phyloP scores from a whole-genome alignment of 92 coral and sea anemone genomes.

The Umimayanthus kanabou region DNA sequence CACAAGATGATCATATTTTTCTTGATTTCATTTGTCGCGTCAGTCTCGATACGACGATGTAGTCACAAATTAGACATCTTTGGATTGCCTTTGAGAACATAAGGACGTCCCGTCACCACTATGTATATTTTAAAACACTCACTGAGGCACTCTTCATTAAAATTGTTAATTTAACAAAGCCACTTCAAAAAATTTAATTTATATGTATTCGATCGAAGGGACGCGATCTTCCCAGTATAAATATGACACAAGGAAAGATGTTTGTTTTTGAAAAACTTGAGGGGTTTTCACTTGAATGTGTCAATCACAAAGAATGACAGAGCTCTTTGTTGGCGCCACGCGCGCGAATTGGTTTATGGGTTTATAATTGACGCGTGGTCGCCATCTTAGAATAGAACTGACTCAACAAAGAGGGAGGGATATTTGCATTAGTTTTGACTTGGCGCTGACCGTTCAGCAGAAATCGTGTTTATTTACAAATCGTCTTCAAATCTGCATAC shows the following conservation, averaged over 20 bases:
- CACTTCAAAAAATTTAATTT: no score
- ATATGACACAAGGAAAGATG: neutral
- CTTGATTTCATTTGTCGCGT: no score
- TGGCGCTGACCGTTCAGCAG: constrained; percentile 12
- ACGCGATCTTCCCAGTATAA: neutral
- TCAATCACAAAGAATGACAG: constrained; percentile 34
- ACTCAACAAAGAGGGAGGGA: constrained; percentile 29
- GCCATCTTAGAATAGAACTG: constrained; percentile 46
- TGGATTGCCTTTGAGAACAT: no score
- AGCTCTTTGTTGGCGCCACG: constrained; percentile 33
- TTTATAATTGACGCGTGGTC: constrained; percentile 34
- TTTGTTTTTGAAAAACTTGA: neutral
- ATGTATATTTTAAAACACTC: no score
- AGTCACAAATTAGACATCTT: no score
- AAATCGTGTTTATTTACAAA: constrained; percentile 35
- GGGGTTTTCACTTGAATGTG: constrained; percentile 31
- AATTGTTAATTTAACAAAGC: no score
- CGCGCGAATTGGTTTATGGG: constrained; percentile 51
- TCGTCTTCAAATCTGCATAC: constrained; percentile 7
- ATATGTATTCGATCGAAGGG: neutral
- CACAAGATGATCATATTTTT: no score
- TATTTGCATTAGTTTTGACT: constrained; percentile 28
- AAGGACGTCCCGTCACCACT: no score
- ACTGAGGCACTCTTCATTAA: no score
- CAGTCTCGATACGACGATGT: no score